Base-by-base conservation (phyloP, 2,113 vertebrate genomes). In the Meleagris gallopavo region DNA sequence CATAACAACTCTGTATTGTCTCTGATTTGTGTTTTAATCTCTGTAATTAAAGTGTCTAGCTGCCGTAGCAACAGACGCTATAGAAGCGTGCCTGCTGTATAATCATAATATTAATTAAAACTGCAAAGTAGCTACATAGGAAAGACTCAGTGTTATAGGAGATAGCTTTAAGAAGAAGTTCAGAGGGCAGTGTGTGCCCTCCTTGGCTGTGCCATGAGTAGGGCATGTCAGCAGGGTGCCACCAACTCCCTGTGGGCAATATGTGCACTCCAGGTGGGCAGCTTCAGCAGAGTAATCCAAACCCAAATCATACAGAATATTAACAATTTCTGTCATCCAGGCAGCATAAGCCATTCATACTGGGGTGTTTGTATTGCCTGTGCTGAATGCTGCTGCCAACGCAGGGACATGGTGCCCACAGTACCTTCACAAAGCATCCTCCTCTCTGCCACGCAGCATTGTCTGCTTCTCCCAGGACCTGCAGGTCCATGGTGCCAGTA, bases 31-130 rank as follows among this genome's bases (percentile, higher is more conserved):
- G 87, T 93, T 96, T 97, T 96, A 97, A 97, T 97, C 82, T 95
- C 83, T 12, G 32, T 95, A 97, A 97, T 97, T 97, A 97, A 96
- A 96, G 90, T 12, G 89, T 91, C 96, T 95, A 92, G 96, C 91
- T 96, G 94, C 94, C 76, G 86, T 95, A 94, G 92, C 93, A 95
- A 94, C 94, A 97, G 90, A 93, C 73, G 18, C 81, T 89, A 62
- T 27, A 86, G 86, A 95, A 91, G 87, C 70, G 22, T 32, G 90
- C 84, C 94, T 94, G 94, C 84, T 71, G 66, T 88, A 94, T 88
- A 97, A 97, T 96, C 96, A 93, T 80, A 94, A 94, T 91, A 95
- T 93, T 95, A 96, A 97, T 96, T 97, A 97, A 94, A 90, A 84
- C 46, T 76, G 86, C 70, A 82, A 94, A 95, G 66, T 75, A 85